Evolutionary conservation across 2,888 invertebrate genomes (phyloP), one percentile per base, ranked within the genome.

Genomic region (Melinaea marsaeus): DNA sequence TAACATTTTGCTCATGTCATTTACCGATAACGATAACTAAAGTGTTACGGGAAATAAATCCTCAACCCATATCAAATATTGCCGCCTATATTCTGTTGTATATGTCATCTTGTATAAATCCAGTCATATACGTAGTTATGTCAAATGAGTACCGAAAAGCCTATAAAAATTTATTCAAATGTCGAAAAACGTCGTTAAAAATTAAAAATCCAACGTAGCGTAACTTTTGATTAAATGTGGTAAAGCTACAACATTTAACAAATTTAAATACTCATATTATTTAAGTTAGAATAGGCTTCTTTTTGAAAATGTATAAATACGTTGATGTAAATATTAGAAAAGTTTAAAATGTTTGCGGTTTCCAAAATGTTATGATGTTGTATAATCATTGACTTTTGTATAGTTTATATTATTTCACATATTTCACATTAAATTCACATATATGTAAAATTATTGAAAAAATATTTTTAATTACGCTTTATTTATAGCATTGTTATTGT

Each of bases 81-180:
- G 85, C 95, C 67, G 95, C 96, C 42, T 97, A 97, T 78, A 91
- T 97, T 9, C 91, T 97, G 72, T 92, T 97, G 70, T 97, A 97
- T 80, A 86, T 96, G 71, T 95, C 97, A 2, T 94, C 97, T 13
- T 97, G 97, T 83, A 94, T 97, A 65, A 98, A 98, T 83, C 97
- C 97, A 0, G 94, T 97, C 35, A 97, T 98, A 75, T 98, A 98
- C 80, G 97, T 97, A 60, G 96, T 97, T 60, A 97, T 97, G 97
- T 97, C 97, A 75, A 95, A 95, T 78, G 97, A 97, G 75, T 98
- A 97, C 79, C 90, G 97, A 71, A 95, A 96, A 82, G 97, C 97
- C 2, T 97, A 97, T 81, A 95, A 94, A 77, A 94, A 94, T 47
- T 92, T 96, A 48, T 90, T 96, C 58, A 92, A 92, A 74, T 94